Evolutionary conservation across 1,140 invertebrate species (phyloP), one percentile per base, ranked within the genome.

Genomic region (Steinernema feltiae): DNA sequence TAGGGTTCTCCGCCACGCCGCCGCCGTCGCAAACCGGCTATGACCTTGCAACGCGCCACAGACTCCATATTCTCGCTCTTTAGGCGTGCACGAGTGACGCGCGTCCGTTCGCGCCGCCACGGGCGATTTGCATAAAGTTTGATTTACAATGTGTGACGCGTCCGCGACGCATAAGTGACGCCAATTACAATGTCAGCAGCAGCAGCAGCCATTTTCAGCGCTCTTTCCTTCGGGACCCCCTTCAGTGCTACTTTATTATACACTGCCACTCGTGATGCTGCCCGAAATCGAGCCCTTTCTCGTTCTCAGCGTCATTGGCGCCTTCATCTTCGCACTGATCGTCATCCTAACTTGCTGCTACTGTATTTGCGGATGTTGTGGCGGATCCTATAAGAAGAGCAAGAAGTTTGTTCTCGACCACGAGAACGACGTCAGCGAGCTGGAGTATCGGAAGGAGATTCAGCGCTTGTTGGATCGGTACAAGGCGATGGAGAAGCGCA

Each of bases 341-440:
- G 7, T 63, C 24, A 21, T 63, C 3, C 53, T 63, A 3, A 63
- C 24, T 3, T 63, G 53, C 24, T 15, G 2, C 53, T 63, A 63
- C 53, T 63, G 53, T 21, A 63, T 63, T 21, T 63, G 53, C 24
- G 53, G 53, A 63, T 63, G 53, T 27, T 63, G 53, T 63, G 53
- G 53, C 15, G 24, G 15, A 3, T 17, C 53, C 15, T 27, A 7
- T n/a, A n/a, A n/a, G 15, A 63, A 63, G 24, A 27, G 53, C 53
- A 15, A 27, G 53, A 63, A 63, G 24, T 63, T 63, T 27, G 53
- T 63, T 63, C 53, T 63, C 53, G 53, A 63, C 53, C 53, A 63
- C 24, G 53, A 63, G 15, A 63, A 63, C 24, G 53, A 63, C 53
- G 15, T 63, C 3, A 27, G 53, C 53, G 53, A 63, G 24, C 53